These are phyloP conservation scores for Cryptoprocta ferox DNA, from an alignment of 2,797 vertebrate genomes.

Conservation along the genomic window DNA sequence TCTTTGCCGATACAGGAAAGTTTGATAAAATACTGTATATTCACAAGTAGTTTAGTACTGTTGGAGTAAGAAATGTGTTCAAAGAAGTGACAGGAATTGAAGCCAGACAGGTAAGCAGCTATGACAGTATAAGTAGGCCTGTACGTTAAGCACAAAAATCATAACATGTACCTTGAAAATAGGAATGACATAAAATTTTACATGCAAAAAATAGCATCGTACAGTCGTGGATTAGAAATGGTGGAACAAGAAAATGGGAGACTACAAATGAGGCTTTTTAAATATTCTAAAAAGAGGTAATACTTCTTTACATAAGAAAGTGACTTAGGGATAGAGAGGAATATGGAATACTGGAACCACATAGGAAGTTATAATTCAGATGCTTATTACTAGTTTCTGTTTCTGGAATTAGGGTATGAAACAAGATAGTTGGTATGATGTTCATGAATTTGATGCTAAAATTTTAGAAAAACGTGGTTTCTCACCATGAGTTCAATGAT, in stretches of 20 bases:
- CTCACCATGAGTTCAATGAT: neutral
- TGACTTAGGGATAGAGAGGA: neutral
- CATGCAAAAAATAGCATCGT: neutral
- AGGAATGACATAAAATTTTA: neutral
- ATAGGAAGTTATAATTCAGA: neutral
- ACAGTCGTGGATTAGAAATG: neutral
- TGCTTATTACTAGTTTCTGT: neutral
- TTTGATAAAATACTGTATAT: neutral
- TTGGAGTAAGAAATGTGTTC: neutral
- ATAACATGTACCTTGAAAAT: neutral
- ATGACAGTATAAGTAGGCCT: neutral
- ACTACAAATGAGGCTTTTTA: neutral
- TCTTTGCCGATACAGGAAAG: neutral
- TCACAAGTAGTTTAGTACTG: neutral
- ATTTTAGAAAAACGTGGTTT: neutral
- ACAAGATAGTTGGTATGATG: neutral
- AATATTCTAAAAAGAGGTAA: constrained; percentile 5
- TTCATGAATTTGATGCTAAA: neutral
- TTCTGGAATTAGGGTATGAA: neutral
- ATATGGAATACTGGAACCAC: neutral
- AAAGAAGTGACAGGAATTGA: neutral
- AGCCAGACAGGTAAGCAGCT: neutral
- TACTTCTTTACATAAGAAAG: constrained; percentile 46
- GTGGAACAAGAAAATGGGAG: neutral
- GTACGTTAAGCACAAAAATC: neutral